These are phyloP conservation scores for Esox masquinongy DNA, from an alignment of 2,797 vertebrate species.

Conservation along the genomic window DNA sequence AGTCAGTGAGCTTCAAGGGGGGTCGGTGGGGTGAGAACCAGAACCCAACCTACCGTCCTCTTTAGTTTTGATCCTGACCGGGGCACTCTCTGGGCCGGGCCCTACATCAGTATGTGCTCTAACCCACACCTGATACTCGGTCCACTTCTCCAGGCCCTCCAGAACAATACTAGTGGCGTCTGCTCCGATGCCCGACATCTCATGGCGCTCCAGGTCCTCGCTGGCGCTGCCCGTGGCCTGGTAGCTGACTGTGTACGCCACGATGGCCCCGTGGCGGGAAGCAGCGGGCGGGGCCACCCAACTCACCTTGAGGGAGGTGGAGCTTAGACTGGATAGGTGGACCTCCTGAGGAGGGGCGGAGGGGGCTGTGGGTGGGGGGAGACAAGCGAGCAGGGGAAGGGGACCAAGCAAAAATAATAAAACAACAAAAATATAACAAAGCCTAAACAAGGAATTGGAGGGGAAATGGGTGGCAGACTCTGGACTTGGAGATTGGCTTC, in stretches of 20 bases:
- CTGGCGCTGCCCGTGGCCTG: conserved; percentile 88
- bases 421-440: conserved; percentile 45
- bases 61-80: conserved; percentile 88
- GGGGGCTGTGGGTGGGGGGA: conserved; percentile 85
- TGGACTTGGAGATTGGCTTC: conserved; percentile 63
- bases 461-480: conserved; percentile 48
- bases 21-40: neutral
- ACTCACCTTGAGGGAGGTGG: conserved; percentile 98
- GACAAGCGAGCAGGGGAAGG: conserved; percentile 70
- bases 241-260: conserved; percentile 95
- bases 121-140: conserved; percentile 98
- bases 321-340: conserved; percentile 89
- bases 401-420: conserved; percentile 71
- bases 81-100: conserved; percentile 92
- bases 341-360: conserved; percentile 98
- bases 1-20: conserved; percentile 17
- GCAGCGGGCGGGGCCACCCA: conserved; percentile 95
- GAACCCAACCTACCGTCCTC: conserved; percentile 91
- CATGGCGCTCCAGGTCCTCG: conserved; percentile 88
- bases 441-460: conserved; percentile 45
- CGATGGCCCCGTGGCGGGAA: conserved; percentile 94
- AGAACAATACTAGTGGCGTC: conserved; percentile 90
- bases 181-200: conserved; percentile 86
- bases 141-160: conserved; percentile 97
- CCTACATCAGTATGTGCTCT: conserved; percentile 97